These are phyloP conservation scores for Scaptomyza pallida DNA, from an alignment of 1,140 invertebrate genomes.

Conservation along the genomic window DNA sequence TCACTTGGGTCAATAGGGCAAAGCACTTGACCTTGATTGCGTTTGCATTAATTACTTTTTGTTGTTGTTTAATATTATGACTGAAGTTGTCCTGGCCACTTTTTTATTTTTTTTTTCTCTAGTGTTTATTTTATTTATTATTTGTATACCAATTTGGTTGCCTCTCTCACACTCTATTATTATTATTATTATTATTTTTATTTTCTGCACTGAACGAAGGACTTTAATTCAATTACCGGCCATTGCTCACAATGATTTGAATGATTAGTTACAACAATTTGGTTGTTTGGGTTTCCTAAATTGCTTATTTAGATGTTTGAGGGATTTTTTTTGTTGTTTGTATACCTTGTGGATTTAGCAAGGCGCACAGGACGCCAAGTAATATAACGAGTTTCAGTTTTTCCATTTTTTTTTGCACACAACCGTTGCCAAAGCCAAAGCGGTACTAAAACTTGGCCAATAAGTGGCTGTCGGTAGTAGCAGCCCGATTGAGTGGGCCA, in stretches of 20 bases:
- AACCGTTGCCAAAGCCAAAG: conserved; percentile 14
- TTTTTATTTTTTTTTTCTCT: conserved; percentile 20
- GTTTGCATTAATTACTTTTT: conserved; percentile 79
- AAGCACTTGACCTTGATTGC: conserved; percentile 80
- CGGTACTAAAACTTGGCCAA: conserved; percentile 34
- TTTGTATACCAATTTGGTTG: conserved; percentile 61
- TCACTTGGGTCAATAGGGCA: conserved; percentile 68
- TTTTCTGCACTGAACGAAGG: conserved; percentile 35
- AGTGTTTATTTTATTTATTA: conserved; percentile 42
- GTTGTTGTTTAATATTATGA: conserved; percentile 75
- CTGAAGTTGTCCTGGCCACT: conserved; percentile 44
- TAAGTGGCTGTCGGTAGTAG: conserved; percentile 32
- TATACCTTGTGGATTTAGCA: conserved; percentile 60
- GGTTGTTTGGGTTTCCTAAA: conserved; percentile 28
- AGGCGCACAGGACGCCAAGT: conserved; percentile 46
- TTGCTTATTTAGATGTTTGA: conserved; percentile 9
- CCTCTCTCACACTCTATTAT: conserved; percentile 32
- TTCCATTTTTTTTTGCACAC: conserved; percentile 41
- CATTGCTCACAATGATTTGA: conserved; percentile 51
- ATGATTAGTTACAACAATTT: conserved; percentile 2
- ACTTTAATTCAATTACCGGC: conserved; percentile 76
- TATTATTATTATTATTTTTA: too few species aligned
- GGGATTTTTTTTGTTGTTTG: background rate
- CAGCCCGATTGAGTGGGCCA: conserved; percentile 38
- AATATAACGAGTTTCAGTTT: conserved; percentile 42